These are phyloP conservation scores for Acrocephalus arundinaceus DNA, from an alignment of 2,113 vertebrate species.

Conservation along the genomic window DNA sequence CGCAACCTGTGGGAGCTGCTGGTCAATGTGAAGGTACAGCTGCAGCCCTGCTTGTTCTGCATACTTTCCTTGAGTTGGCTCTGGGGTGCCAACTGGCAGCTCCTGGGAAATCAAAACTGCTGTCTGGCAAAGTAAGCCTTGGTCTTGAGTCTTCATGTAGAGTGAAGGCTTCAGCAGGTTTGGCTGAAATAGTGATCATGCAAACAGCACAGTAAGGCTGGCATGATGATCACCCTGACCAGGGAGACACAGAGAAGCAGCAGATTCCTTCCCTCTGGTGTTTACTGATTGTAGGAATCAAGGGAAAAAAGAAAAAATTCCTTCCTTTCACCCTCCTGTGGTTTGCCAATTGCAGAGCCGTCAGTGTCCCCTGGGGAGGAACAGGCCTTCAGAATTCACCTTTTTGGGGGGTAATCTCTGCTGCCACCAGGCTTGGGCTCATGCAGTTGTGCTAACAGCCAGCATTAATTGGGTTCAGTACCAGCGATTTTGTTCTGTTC, in stretches of 20 bases:
- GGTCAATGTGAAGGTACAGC: constrained; percentile 86
- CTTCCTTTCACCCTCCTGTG: not conserved
- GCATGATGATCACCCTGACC: not conserved
- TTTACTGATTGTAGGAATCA: not conserved
- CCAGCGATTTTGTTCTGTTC: not conserved
- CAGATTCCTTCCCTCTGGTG: not conserved
- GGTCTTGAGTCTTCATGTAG: not conserved
- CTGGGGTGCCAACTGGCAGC: not conserved
- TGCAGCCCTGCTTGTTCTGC: not conserved
- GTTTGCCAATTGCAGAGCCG: not conserved
- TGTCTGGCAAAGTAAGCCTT: not conserved
- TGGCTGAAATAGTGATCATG: not conserved
- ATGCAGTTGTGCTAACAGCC: not conserved
- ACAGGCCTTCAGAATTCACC: not conserved
- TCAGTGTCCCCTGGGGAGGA: not conserved
- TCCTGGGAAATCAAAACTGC: not conserved
- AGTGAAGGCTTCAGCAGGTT: not conserved
- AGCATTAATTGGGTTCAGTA: not conserved
- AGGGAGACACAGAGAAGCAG: not conserved
- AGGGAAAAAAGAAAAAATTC: not conserved
- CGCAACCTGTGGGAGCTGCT: constrained; percentile 94
- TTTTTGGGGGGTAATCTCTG: not conserved
- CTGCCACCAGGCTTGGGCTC: not conserved
- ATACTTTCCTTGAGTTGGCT: not conserved
- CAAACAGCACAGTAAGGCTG: not conserved